A percentile compares a stretch with the other conserved stretches of the same genome.
phyloP scores from a whole-genome alignment of 2,113 vertebrate species.

The Dendropsophus ebraccatus region DNA sequence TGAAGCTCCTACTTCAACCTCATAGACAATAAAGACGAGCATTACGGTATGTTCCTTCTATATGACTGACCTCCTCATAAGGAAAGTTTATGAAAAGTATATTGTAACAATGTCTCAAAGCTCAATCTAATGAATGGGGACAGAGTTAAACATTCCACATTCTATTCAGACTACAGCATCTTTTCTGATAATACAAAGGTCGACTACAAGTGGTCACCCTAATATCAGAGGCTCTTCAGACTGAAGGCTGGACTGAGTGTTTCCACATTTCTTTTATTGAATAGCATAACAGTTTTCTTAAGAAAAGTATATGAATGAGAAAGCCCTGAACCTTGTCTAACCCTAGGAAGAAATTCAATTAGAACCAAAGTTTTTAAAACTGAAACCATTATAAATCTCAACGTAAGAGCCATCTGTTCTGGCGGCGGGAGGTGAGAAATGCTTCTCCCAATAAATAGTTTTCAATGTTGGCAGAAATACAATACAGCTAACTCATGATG shows the following conservation, averaged over 20 bases:
- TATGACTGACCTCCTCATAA: no score
- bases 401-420: neutral
- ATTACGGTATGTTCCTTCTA: no score
- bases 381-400: neutral
- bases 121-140: neutral
- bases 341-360: neutral
- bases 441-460: neutral
- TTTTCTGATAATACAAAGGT: neutral
- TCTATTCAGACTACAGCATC: neutral
- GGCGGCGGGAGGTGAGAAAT: neutral
- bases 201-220: neutral
- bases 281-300: slow-evolving; percentile 6
- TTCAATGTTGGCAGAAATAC: neutral
- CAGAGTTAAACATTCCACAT: neutral
- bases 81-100: no score
- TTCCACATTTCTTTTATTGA: slow-evolving; percentile 2
- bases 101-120: no score
- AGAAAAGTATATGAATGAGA: neutral
- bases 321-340: neutral
- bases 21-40: no score
- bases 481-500: neutral
- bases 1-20: no score
- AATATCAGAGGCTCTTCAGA: neutral
- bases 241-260: neutral
- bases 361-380: neutral